Conservation (phyloP, 2,888 invertebrate species). For the Apeira syringaria region DNA sequence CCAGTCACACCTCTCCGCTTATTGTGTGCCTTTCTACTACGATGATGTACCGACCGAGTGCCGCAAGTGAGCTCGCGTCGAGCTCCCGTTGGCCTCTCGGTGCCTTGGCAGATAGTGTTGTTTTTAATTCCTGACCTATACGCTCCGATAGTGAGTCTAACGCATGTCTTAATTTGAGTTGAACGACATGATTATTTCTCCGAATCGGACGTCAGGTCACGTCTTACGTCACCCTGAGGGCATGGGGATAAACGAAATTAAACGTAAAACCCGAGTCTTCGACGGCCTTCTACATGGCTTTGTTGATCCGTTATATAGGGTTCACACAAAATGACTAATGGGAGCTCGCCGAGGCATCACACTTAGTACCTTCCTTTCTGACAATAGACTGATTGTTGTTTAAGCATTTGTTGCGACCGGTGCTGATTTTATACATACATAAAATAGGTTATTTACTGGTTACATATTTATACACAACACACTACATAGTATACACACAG, state of each 20-base stretch:
- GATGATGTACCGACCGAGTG: conserved; percentile 64
- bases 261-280: conserved; percentile 12
- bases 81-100: conserved; percentile 36
- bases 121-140: conserved; percentile 23
- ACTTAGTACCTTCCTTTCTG: conserved; percentile 75
- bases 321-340: conserved; percentile 48
- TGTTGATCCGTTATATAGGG: conserved; percentile 24
- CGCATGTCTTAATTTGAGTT: conserved; percentile 1
- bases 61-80: conserved; percentile 55
- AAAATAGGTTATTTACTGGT: conserved; percentile 82
- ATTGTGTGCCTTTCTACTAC: conserved; percentile 81
- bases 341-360: conserved; percentile 58
- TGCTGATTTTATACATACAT: conserved; percentile 77
- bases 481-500: conserved; percentile 68
- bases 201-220: conserved; percentile 3
- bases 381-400: conserved; percentile 83
- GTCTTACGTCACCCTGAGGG: conserved; percentile 10
- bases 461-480: conserved; percentile 52
- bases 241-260: conserved; percentile 21
- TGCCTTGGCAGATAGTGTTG: conserved; percentile 7
- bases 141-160: conserved; percentile 3
- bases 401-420: conserved; percentile 81
- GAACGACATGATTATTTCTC: conserved; percentile 13
- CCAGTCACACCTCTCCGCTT: conserved; percentile 80
- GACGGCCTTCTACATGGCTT: conserved; percentile 27